Percentiles rank a stretch among this genome's conserved stretches.
Conservation (phyloP, 2,888 invertebrate genomes). For the Shargacucullia verbasci region DNA sequence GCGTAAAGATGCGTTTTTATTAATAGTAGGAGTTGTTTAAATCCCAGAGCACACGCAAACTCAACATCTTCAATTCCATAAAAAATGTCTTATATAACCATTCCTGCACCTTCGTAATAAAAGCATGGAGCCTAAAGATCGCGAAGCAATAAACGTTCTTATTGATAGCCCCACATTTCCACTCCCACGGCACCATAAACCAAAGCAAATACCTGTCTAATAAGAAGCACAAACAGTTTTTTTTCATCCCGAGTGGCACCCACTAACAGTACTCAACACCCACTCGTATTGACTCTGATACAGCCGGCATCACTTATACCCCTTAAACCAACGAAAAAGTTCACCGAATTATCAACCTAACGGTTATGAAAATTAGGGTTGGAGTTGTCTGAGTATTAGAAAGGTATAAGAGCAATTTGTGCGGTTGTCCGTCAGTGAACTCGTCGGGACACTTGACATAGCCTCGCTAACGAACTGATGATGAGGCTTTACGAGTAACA, state of each 20-base stretch:
- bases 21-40: too few species aligned
- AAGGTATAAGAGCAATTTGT: conserved; percentile 39
- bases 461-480: conserved; percentile 74
- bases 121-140: conserved; percentile 26
- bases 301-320: conserved; percentile 45
- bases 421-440: conserved; percentile 51
- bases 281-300: conserved; percentile 63
- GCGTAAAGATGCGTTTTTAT: too few species aligned
- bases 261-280: conserved; percentile 77
- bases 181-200: conserved; percentile 68
- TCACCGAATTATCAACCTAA: conserved; percentile 37
- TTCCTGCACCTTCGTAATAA: conserved; percentile 26
- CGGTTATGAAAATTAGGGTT: conserved; percentile 21
- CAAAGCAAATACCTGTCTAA: conserved; percentile 71
- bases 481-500: conserved; percentile 64
- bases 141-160: conserved; percentile 37
- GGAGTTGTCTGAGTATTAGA: conserved; percentile 33
- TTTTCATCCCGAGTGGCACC: conserved; percentile 63
- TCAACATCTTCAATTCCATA: too few species aligned
- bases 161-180: conserved; percentile 49
- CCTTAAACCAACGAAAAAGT: conserved; percentile 3
- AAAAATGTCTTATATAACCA: conserved; percentile 7
- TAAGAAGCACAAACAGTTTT: conserved; percentile 68
- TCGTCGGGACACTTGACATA: conserved; percentile 70
- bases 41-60: not conserved